phyloP scores from a whole-genome alignment of 2,888 invertebrate genomes.

The Cetonia aurata region DNA sequence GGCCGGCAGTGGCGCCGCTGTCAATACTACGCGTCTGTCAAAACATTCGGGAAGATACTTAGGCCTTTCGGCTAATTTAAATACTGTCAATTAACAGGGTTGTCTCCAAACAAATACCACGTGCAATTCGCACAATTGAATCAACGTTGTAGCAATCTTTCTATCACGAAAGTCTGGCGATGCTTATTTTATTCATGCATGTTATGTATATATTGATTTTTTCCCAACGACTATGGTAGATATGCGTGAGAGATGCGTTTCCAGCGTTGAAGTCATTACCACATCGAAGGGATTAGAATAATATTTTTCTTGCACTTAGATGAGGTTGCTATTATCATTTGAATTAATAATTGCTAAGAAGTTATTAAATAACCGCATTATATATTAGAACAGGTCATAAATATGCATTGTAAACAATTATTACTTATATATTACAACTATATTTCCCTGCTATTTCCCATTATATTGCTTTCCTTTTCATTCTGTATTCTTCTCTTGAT shows the following conservation, averaged over 20 bases:
- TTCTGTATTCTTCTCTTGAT: too few species aligned
- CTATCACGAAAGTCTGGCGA: background rate
- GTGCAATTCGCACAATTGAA: conserved; percentile 16
- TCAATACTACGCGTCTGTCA: conserved; percentile 49
- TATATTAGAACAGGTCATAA: too few species aligned
- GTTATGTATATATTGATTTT: conserved; percentile 2
- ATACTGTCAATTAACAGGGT: conserved; percentile 45
- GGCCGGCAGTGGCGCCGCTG: conserved; percentile 48
- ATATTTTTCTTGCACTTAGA: too few species aligned
- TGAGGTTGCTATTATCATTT: too few species aligned
- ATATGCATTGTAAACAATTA: too few species aligned
- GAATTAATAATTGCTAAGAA: too few species aligned
- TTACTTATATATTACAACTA: too few species aligned
- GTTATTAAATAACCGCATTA: too few species aligned
- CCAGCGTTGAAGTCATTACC: background rate
- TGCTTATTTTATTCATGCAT: background rate
- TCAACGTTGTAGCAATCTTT: background rate
- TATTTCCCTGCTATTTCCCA: too few species aligned
- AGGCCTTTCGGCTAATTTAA: conserved; percentile 44
- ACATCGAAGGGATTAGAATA: background rate
- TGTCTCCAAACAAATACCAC: background rate
- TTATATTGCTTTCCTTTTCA: too few species aligned
- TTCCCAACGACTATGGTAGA: background rate
- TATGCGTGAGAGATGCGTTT: background rate
- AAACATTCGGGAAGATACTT: conserved; percentile 48